Conservation (phyloP, 64 coral and sea anemone genomes). For the Stylophora pistillata region DNA sequence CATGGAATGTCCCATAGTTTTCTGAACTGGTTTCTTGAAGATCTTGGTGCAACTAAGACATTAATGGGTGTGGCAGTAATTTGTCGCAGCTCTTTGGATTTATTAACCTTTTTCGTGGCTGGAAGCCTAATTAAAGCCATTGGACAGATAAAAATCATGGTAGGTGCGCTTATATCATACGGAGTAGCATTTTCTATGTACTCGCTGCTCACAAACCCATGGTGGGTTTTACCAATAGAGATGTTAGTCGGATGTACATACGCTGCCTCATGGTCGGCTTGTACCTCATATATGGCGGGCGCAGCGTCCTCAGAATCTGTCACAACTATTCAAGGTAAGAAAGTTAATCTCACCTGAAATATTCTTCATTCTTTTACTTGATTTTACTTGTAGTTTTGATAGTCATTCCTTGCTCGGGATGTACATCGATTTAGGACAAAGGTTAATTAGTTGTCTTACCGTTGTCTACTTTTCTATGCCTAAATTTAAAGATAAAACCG, state of each 20-base stretch:
- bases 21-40: slow-evolving; percentile 95
- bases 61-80: slow-evolving; percentile 90
- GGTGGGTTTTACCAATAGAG: slow-evolving; percentile 87
- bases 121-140: slow-evolving; percentile 85
- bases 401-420: too few relatives aligned
- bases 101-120: slow-evolving; percentile 89
- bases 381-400: too few relatives aligned
- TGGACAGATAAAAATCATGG: slow-evolving; percentile 93
- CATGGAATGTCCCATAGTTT: slow-evolving; percentile 97
- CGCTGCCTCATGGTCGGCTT: slow-evolving; percentile 92
- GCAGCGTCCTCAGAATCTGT: slow-evolving; percentile 85
- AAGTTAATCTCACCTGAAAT: background rate
- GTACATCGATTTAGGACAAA: too few relatives aligned
- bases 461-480: too few relatives aligned
- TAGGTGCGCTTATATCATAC: slow-evolving; percentile 77
- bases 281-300: slow-evolving; percentile 95
- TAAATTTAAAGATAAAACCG: too few relatives aligned
- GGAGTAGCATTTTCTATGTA: slow-evolving; percentile 78
- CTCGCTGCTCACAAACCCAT: slow-evolving; percentile 84
- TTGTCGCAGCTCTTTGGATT: slow-evolving; percentile 78
- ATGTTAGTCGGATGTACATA: slow-evolving; percentile 87
- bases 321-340: slow-evolving; percentile 95
- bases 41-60: slow-evolving; percentile 91
- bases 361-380: too few relatives aligned
- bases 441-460: too few relatives aligned